A percentile compares a stretch with the other conserved stretches of the same genome.
Evolutionary conservation across 2,797 vertebrate species (phyloP).

Genomic region (Setipinna tenuifilis): DNA sequence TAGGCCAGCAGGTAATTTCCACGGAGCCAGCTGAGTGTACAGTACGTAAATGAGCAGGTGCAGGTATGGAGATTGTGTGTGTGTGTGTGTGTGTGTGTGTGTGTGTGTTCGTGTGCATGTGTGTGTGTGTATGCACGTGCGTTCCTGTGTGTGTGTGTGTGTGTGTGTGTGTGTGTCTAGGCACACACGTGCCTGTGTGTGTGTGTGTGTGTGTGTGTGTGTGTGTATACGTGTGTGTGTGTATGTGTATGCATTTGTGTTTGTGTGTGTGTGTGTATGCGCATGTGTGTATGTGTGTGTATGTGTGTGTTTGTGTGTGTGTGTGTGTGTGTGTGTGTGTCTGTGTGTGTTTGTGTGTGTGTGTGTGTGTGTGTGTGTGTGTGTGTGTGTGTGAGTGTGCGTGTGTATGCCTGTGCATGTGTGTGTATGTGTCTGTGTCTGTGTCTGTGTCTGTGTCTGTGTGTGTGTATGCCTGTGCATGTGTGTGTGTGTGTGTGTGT

Average conservation of each 20-base stretch:
- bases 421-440: not conserved
- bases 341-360: not conserved
- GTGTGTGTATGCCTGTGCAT: not conserved
- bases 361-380: constrained; percentile 9
- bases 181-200: not conserved
- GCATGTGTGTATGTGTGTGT: constrained; percentile 29
- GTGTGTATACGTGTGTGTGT: not conserved
- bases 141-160: constrained; percentile 27
- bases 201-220: not conserved
- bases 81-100: constrained; percentile 6
- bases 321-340: not conserved
- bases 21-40: constrained; percentile 38
- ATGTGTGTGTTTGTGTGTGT: not conserved
- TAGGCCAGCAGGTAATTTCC: constrained; percentile 71
- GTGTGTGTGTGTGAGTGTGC: constrained; percentile 27
- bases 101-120: constrained; percentile 29
- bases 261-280: constrained; percentile 28
- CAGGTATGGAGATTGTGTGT: constrained; percentile 22
- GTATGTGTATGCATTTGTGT: not conserved
- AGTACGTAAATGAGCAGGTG: constrained; percentile 16
- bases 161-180: not conserved
- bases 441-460: constrained; percentile 7
- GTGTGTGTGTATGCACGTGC: constrained; percentile 37
- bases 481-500: not conserved
- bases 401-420: constrained; percentile 24